These are phyloP conservation scores for Typhlichthys subterraneus DNA, from an alignment of 2,797 vertebrate species.

Conservation along the genomic window DNA sequence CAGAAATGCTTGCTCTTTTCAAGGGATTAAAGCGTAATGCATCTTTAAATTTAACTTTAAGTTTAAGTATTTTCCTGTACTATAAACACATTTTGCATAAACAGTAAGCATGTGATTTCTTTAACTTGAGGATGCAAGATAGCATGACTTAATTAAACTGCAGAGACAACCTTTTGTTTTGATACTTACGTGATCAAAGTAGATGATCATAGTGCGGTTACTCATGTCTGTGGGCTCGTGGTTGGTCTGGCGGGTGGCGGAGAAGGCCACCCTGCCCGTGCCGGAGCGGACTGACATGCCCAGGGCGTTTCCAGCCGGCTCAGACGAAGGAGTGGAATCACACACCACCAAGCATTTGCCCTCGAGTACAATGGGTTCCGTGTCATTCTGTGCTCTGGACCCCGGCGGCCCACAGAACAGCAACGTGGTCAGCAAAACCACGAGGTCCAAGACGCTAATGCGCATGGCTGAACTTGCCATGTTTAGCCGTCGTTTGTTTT, in stretches of 20 bases:
- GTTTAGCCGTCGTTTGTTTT: constrained; percentile 10
- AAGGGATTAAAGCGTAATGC: too few relatives aligned
- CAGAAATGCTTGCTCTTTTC: too few relatives aligned
- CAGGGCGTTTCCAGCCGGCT: constrained; percentile 75
- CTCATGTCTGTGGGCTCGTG: constrained; percentile 85
- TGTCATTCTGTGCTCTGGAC: constrained; percentile 78
- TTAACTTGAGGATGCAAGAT: neutral
- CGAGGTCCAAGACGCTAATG: too few relatives aligned
- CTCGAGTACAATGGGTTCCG: constrained; percentile 82
- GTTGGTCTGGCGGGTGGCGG: constrained; percentile 82
- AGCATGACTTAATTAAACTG: neutral
- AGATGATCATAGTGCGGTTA: constrained; percentile 85
- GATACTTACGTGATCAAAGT: constrained; percentile 80
- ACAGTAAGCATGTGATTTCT: neutral
- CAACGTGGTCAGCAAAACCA: constrained; percentile 52
- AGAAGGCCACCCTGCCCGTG: constrained; percentile 79
- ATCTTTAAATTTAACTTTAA: neutral
- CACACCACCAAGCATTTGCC: constrained; percentile 84
- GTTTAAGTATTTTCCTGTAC: neutral
- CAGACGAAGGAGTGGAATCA: constrained; percentile 79
- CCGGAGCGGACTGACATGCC: constrained; percentile 83
- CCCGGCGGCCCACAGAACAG: constrained; percentile 59
- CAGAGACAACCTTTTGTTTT: neutral
- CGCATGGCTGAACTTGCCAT: constrained; percentile 47
- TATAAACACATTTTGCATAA: neutral